Base-by-base conservation (phyloP, 2,888 invertebrate species). In the Philonicus albiceps region DNA sequence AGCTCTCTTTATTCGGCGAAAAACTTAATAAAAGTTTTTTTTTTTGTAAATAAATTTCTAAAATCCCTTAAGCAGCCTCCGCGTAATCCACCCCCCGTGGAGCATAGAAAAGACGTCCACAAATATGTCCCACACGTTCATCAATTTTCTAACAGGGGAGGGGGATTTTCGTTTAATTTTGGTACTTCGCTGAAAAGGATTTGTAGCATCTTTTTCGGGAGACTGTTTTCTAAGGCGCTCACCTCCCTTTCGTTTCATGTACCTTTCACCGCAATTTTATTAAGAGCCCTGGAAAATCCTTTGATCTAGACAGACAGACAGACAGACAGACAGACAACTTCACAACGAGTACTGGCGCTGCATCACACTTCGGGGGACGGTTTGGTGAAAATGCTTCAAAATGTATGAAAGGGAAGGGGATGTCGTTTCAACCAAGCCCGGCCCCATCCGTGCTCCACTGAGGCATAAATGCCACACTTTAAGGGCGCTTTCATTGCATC, bases 221-320 rank as follows among this genome's bases (percentile, higher is more conserved):
- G 22, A 19, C 19, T n/a, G 64, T 11, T 11, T 64, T 64, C 2
- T 8, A 27, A 22, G 13, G 7, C 22, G 11, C 8, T 31, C n/a
- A 2, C 49, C 7, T 22, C 5, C 7, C 22, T 27, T 8, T 27
- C 64, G 27, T 64, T 22, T 22, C 22, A 64, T 27, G 16, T 43
- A 64, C 27, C 64, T 64, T 22, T 22, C 19, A 27, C 64, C 64
- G 27, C 64, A 64, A 64, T 64, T 64, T 64, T 64, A 27, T 40
- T 76, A 76, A 76, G 76, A 37, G 19, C 31, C 8, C 30, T 16
- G 19, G 27, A 40, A 76, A 76, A 76, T 76, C 76, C 40, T 76
- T 76, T 76, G 76, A 76, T 76, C 76, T 76, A 37, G 76, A 64
- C 40, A 76, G 76, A 76, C 76, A 76, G 76, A 64, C 40, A n/a